Base-by-base conservation (phyloP, 2,797 vertebrate species). In the Phalloptychus januarius region DNA sequence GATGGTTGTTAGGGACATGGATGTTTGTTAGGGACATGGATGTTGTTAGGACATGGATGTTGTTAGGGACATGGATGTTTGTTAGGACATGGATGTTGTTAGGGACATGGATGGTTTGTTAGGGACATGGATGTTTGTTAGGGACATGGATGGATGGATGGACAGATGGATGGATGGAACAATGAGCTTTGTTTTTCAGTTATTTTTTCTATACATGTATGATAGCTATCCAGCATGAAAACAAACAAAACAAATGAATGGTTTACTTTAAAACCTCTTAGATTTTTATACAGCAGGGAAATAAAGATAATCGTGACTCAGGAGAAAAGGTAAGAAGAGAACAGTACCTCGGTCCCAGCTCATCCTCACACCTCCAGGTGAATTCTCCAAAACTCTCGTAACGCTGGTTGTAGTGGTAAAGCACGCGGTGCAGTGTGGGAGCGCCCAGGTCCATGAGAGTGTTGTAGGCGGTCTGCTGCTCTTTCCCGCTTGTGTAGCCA, bases 311-410 rank as follows among this genome's bases (percentile, higher is more conserved):
- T 20, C 5, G 5, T 33, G 38, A 63, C 2, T 4, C 11, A n/a
- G 23, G 28, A 8, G 28, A 36, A 42, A 4, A 2, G 1, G 0
- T 25, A 12, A 16, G 56, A 71, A 3, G 38, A 16, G 7, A 20
- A 42, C 0, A 15, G 15, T 96, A 99, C 98, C 98, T 98, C 86
- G 98, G 98, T 25, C 98, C 98, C 0, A 99, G 93, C 85, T 99
- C 98, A 36, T 99, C 98, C 84, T 99, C 98, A 79, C 98, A 99
- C 80, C 98, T 96, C 98, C 98, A 99, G 76, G 98, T 99, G 93
- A 99, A 99, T 85, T 99, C 98, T 18, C 98, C 98, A 7, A 99
- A 99, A 89, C 97, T 99, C 94, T 99, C 97, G 0, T 99, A 99
- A 91, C 98, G 97, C 88, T 97, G 97, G 91, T 99, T 99, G 91